Evolutionary conservation across 1,140 invertebrate genomes (phyloP), one percentile per base, ranked within the genome.

Genomic region (Dreissena rostriformis): DNA sequence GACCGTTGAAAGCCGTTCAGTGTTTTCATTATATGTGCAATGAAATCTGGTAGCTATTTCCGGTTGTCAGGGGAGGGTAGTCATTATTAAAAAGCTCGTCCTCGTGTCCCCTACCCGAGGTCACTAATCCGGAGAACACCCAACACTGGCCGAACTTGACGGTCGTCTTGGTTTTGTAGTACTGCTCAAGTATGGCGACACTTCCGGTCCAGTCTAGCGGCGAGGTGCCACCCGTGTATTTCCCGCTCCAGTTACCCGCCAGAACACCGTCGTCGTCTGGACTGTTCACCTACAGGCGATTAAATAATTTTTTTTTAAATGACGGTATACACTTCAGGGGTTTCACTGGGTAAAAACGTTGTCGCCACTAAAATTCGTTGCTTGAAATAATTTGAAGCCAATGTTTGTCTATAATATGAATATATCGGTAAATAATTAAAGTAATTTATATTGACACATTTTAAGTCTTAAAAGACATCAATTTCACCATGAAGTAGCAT

Each of bases 71-170:
- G n/a, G n/a, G n/a, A n/a, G n/a, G n/a, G n/a, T n/a, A n/a, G n/a
- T n/a, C n/a, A n/a, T n/a, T n/a, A n/a, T n/a, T n/a, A n/a, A n/a
- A n/a, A n/a, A n/a, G n/a, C n/a, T n/a, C n/a, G n/a, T n/a, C n/a
- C n/a, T n/a, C n/a, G n/a, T n/a, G n/a, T n/a, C n/a, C n/a, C 24
- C 7, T 63, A 77, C 74, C 74, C 86, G 97, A 97, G 0, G 97
- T 96, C 28, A 97, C 91, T 8, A 98, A 96, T 11, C 97, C 98
- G 22, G 97, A 96, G 91, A 98, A 99, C 0, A 99, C 97, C 98
- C 98, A 99, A 90, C 98, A 99, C 88, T 99, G 98, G 0, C 97
- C 98, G 91, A 96, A 99, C 92, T 97, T 97, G 0, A 99, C 97
- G 0, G 97, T 96, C 88, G 96, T 96, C 87, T 96, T 97, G n/a